phyloP scores from a whole-genome alignment of 1,140 invertebrate genomes.

The Drosophila ananassae region DNA sequence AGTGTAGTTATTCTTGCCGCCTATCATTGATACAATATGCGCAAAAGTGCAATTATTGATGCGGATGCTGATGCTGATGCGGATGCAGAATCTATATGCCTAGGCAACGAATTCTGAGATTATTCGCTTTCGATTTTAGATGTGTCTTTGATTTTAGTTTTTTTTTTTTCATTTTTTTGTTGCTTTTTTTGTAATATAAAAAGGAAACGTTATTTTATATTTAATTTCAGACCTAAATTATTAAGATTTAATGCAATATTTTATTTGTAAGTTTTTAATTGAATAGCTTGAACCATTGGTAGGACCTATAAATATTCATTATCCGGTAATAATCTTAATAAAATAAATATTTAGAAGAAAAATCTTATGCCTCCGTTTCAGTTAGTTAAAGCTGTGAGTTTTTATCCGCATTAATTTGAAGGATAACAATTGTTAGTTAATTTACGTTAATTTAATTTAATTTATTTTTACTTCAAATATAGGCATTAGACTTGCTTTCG shows the following conservation, averaged over 20 bases:
- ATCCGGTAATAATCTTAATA: conserved; percentile 76
- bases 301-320: conserved; percentile 77
- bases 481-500: conserved; percentile 63
- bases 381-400: conserved; percentile 83
- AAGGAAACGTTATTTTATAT: conserved; percentile 66
- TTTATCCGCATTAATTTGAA: conserved; percentile 81
- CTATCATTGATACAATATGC: conserved; percentile 69
- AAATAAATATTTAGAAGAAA: conserved; percentile 82
- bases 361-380: conserved; percentile 80
- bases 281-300: conserved; percentile 76
- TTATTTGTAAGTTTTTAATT: conserved; percentile 75
- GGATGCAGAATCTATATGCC: conserved; percentile 51
- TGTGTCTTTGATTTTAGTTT: conserved; percentile 49
- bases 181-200: conserved; percentile 66
- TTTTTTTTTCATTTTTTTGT: conserved; percentile 27
- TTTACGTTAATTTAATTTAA: conserved; percentile 43
- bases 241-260: conserved; percentile 75
- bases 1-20: conserved; percentile 40
- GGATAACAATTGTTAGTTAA: conserved; percentile 74
- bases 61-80: conserved; percentile 66
- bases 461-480: conserved; percentile 63
- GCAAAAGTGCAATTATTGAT: conserved; percentile 59
- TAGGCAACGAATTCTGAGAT: conserved; percentile 63
- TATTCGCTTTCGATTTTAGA: conserved; percentile 52
- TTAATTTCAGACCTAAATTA: conserved; percentile 75